These are phyloP conservation scores for Sander lucioperca DNA, from an alignment of 2,113 vertebrate genomes.

Conservation along the genomic window DNA sequence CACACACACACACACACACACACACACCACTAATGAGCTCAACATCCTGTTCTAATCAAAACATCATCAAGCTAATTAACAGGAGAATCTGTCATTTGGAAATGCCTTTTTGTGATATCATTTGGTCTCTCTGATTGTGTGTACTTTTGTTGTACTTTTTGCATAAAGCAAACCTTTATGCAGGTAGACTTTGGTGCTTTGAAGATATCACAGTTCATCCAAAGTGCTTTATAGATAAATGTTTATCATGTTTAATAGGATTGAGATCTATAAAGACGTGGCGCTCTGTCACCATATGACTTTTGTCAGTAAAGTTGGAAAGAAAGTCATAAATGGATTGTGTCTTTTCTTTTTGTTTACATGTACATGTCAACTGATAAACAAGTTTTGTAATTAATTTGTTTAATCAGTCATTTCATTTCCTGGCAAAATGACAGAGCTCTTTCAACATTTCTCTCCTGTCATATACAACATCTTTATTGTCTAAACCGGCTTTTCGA, in stretches of 20 bases:
- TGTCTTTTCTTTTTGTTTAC: too few species aligned
- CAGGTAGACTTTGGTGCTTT: not conserved
- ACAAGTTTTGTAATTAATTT: too few species aligned
- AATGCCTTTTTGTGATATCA: not conserved
- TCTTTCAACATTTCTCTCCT: too few species aligned
- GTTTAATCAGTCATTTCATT: too few species aligned
- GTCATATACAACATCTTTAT: too few species aligned
- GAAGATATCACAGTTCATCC: not conserved
- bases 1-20: conserved; percentile 10
- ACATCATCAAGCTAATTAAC: conserved; percentile 65
- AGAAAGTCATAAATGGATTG: too few species aligned
- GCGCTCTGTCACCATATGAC: not conserved
- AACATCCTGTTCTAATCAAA: conserved; percentile 71
- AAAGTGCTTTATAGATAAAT: not conserved
- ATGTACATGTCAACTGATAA: too few species aligned
- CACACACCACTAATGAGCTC: conserved; percentile 64
- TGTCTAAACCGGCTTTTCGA: too few species aligned
- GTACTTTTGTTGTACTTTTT: not conserved
- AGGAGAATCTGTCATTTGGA: conserved; percentile 13
- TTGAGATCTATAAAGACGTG: not conserved
- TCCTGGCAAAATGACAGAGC: too few species aligned
- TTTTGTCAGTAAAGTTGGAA: too few species aligned
- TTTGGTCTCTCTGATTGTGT: not conserved
- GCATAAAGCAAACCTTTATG: not conserved
- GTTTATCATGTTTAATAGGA: not conserved